Conservation (phyloP, 2,888 invertebrate species). For the Drosophila yooni region DNA sequence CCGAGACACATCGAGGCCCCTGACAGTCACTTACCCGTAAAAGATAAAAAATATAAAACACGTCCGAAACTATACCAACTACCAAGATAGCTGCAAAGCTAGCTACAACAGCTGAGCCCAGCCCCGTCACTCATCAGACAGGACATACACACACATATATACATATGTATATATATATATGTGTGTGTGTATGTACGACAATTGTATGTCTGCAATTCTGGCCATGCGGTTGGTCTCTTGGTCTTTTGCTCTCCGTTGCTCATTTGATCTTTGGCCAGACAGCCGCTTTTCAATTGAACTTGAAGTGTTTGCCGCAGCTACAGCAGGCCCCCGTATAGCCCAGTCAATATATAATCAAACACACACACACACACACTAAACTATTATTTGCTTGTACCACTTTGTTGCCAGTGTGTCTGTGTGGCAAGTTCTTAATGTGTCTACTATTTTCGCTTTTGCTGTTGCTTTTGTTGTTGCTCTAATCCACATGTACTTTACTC, state of each 20-base stretch:
- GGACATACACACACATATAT: background rate
- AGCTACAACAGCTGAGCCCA: conserved; percentile 46
- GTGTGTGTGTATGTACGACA: conserved; percentile 13
- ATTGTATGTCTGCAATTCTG: conserved; percentile 60
- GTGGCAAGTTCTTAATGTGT: conserved; percentile 38
- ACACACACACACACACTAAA: conserved; percentile 16
- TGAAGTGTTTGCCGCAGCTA: conserved; percentile 63
- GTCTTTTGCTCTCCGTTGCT: background rate
- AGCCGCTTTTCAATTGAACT: conserved; percentile 75
- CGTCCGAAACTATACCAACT: conserved; percentile 54
- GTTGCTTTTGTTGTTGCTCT: conserved; percentile 15
- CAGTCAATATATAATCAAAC: conserved; percentile 18
- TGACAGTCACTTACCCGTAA: conserved; percentile 47
- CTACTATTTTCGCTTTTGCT: conserved; percentile 24
- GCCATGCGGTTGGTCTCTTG: conserved; percentile 62
- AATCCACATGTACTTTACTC: conserved; percentile 22
- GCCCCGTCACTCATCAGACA: conserved; percentile 27
- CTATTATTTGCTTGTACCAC: conserved; percentile 25
- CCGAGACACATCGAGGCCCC: conserved; percentile 62
- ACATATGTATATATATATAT: background rate
- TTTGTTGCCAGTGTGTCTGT: conserved; percentile 34
- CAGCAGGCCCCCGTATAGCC: background rate
- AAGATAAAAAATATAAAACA: conserved; percentile 24
- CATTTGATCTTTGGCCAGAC: conserved; percentile 65
- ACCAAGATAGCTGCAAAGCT: conserved; percentile 29